phyloP scores from a whole-genome alignment of 2,888 invertebrate genomes.

The Diplazon laetatorius region DNA sequence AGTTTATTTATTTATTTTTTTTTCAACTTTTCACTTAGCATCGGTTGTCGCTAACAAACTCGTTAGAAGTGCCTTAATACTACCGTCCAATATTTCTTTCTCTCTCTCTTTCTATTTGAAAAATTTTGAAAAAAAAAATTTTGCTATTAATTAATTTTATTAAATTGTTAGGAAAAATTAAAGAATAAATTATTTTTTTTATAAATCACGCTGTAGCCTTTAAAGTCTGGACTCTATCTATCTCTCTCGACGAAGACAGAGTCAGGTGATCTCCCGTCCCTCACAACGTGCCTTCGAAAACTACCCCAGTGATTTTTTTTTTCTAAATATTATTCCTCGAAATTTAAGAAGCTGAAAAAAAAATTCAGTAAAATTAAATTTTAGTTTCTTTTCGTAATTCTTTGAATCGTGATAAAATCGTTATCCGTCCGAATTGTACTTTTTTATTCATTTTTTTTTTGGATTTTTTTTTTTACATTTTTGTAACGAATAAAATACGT shows the following conservation, averaged over 20 bases:
- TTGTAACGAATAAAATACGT: neutral
- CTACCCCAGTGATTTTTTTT: constrained; percentile 48
- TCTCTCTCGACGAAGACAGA: neutral
- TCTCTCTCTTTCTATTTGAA: neutral
- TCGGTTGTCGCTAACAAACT: constrained; percentile 72
- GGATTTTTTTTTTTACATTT: no score
- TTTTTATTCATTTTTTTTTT: no score
- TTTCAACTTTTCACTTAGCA: no score
- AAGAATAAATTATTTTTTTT: no score
- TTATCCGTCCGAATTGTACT: constrained; percentile 50
- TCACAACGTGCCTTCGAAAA: constrained; percentile 60
- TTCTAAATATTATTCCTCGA: constrained; percentile 8
- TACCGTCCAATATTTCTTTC: constrained; percentile 71
- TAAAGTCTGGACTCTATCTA: constrained; percentile 39
- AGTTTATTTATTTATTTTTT: neutral
- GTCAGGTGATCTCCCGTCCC: constrained; percentile 54
- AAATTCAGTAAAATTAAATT: constrained; percentile 11
- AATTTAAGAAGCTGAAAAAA: neutral
- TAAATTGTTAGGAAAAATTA: constrained; percentile 20
- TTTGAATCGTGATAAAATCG: constrained; percentile 54
- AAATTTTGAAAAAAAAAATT: neutral
- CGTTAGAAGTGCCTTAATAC: constrained; percentile 74
- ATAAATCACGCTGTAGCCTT: constrained; percentile 66
- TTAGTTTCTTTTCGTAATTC: constrained; percentile 33
- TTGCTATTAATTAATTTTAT: neutral